Conservation (phyloP, 2,888 invertebrate species). For the Clepsis dumicolana region DNA sequence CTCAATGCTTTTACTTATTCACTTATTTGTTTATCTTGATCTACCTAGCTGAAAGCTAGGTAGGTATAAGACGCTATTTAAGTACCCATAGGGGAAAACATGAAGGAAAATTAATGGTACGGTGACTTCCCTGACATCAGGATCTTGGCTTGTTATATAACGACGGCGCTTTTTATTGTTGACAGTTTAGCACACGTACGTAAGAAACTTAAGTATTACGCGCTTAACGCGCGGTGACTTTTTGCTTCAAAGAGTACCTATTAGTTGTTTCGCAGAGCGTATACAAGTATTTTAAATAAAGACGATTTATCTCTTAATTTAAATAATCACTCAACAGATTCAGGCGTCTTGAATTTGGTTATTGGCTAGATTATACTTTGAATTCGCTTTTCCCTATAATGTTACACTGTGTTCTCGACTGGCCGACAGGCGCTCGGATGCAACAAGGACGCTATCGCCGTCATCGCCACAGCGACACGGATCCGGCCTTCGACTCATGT, state of each 20-base stretch:
- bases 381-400: background rate
- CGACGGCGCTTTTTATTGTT: slow-evolving; percentile 1
- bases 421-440: slow-evolving; percentile 56
- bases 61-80: background rate
- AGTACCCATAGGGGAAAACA: background rate
- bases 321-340: background rate
- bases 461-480: slow-evolving; percentile 47
- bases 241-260: background rate
- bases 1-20: too few relatives aligned
- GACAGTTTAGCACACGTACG: background rate
- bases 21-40: too few relatives aligned
- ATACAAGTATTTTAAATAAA: background rate
- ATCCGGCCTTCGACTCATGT: slow-evolving; percentile 64
- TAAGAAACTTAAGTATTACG: background rate
- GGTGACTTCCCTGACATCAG: slow-evolving; percentile 2
- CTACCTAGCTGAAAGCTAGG: too few relatives aligned
- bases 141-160: background rate
- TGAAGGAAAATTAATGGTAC: background rate
- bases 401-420: slow-evolving; percentile 45
- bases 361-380: background rate
- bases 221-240: background rate
- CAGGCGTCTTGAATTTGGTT: background rate
- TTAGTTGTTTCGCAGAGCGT: background rate
- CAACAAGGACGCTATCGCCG: slow-evolving; percentile 60
- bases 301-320: background rate